Evolutionary conservation across 2,888 invertebrate species (phyloP).

Genomic region (Coleophora flavipennella): DNA sequence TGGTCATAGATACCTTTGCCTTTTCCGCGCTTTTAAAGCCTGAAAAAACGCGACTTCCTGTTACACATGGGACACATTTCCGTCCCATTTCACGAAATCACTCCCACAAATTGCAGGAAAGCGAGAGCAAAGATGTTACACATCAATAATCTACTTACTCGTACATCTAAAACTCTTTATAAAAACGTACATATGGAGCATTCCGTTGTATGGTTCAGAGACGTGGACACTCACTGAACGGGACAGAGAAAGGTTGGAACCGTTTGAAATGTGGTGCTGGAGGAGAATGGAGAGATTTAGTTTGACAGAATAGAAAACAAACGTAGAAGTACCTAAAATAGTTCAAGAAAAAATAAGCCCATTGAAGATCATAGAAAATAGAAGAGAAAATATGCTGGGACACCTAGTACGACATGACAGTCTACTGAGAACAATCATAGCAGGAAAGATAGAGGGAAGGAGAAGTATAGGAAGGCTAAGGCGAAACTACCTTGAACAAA

Average conservation of each 20-base stretch:
- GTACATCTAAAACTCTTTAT: neutral
- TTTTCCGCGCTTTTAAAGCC: too few relatives aligned
- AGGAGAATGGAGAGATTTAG: neutral
- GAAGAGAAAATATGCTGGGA: neutral
- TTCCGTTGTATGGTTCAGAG: neutral
- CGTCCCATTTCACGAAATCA: neutral
- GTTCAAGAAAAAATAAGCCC: neutral
- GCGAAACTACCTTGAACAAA: too few relatives aligned
- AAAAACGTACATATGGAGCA: neutral
- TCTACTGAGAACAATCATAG: neutral
- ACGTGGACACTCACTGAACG: neutral
- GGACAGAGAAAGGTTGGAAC: neutral
- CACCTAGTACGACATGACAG: neutral
- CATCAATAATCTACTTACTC: too few relatives aligned
- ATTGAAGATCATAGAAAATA: neutral
- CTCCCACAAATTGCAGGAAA: too few relatives aligned
- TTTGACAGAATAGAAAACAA: neutral
- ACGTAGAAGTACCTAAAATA: neutral
- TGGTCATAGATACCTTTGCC: too few relatives aligned
- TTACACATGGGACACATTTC: too few relatives aligned
- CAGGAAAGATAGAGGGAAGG: too few relatives aligned
- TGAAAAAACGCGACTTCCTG: too few relatives aligned
- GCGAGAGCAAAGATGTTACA: too few relatives aligned
- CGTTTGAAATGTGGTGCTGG: constrained; percentile 1
- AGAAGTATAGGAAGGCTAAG: too few relatives aligned